These are phyloP conservation scores for Erethizon dorsatum DNA, from an alignment of 2,797 vertebrate species.

Conservation along the genomic window DNA sequence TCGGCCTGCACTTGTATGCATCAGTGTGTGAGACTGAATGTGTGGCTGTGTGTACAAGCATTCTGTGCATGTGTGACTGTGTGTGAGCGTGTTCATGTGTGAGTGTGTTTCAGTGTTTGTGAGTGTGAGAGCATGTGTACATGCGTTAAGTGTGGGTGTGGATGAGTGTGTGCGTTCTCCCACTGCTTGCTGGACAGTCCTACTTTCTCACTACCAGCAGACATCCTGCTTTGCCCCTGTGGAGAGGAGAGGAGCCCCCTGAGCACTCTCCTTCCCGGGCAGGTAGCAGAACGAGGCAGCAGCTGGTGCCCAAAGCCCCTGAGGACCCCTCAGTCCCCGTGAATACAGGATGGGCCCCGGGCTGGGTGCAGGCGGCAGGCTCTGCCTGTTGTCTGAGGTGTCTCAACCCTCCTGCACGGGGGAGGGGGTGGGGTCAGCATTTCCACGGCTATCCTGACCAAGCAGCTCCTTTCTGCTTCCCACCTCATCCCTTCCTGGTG, in stretches of 20 bases:
- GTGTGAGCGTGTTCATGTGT: not conserved
- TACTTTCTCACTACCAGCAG: not conserved
- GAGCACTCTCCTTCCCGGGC: not conserved
- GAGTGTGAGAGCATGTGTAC: not conserved
- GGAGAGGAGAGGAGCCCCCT: not conserved
- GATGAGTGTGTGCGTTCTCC: too few species aligned
- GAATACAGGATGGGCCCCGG: not conserved
- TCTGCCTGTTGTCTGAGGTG: not conserved
- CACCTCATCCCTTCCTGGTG: not conserved
- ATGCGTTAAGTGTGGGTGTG: not conserved
- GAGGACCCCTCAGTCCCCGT: not conserved
- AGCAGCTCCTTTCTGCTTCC: not conserved
- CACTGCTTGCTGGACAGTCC: not conserved
- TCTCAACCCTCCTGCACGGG: not conserved
- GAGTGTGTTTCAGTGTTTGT: not conserved
- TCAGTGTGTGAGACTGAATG: not conserved
- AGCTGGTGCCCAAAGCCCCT: too few species aligned
- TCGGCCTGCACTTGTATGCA: too few species aligned
- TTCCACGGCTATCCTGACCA: not conserved
- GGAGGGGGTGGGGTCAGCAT: not conserved
- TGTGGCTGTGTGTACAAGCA: not conserved
- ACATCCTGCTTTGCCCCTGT: not conserved
- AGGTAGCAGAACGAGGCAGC: too few species aligned
- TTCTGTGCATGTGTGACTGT: not conserved
- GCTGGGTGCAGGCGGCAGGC: not conserved